Conservation (phyloP, 92 coral and sea anemone species). For the Epizoanthus illoricatus region DNA sequence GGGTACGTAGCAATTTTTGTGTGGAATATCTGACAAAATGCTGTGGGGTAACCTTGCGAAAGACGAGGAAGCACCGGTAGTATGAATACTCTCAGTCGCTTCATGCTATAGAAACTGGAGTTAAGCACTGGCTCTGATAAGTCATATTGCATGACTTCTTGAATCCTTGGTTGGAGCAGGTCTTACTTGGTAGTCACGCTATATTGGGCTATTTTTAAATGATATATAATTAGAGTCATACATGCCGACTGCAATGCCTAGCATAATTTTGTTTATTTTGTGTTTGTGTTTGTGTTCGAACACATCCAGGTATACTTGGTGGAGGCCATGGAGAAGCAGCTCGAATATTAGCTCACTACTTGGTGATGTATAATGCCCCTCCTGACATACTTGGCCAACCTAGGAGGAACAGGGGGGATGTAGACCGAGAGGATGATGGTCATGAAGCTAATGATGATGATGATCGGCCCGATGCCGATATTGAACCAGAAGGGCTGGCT, state of each 20-base stretch:
- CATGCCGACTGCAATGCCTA: background rate
- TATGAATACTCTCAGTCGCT: too few species aligned
- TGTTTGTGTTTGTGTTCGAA: background rate
- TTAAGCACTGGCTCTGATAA: too few species aligned
- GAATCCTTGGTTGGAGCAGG: too few species aligned
- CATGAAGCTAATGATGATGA: slow-evolving; percentile 67
- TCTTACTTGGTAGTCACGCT: too few species aligned
- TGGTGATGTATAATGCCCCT: slow-evolving; percentile 63
- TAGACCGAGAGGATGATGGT: slow-evolving; percentile 47
- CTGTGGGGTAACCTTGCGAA: too few species aligned
- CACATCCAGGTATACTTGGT: slow-evolving; percentile 66
- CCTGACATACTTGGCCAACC: slow-evolving; percentile 79
- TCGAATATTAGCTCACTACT: slow-evolving; percentile 67
- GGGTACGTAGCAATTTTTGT: too few species aligned
- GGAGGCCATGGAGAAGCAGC: slow-evolving; percentile 84
- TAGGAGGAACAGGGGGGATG: slow-evolving; percentile 32
- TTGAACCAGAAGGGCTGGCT: slow-evolving; percentile 38
- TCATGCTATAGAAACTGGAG: too few species aligned
- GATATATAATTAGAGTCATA: background rate
- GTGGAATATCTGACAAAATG: too few species aligned
- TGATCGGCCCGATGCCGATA: slow-evolving; percentile 64
- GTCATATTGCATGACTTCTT: too few species aligned
- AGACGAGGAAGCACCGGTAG: too few species aligned
- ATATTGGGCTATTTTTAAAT: background rate
- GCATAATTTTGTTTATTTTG: background rate